Evolutionary conservation across 2,888 invertebrate species (phyloP), one percentile per base, ranked within the genome.

Genomic region (Chaetoderma sp.): DNA sequence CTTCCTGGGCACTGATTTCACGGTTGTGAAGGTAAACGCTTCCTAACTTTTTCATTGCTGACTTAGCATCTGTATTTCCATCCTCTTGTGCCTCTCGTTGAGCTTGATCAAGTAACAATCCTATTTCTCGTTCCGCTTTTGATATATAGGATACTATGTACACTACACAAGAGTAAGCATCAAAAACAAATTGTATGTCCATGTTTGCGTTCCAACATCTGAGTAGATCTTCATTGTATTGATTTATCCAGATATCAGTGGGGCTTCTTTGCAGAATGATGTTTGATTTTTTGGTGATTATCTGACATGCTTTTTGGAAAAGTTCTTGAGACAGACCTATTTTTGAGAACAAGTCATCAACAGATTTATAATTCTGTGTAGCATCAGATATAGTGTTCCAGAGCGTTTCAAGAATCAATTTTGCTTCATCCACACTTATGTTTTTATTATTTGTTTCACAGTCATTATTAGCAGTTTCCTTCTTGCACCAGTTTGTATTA

Each of bases 121-220:
- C 63, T 52, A 36, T 72, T 68, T 21, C 64, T 28, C 33, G 47
- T 47, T 67, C 70, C 33, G 67, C 60, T 61, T 76, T 76, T 5
- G 70, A 69, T 21, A 76, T 72, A 57, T 74, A 73, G 5, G 73
- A 69, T 0, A 74, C 65, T 42, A 76, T 73, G 27, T 74, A 76
- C 8, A 70, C 59, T 18, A 72, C 70, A 68, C 76, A 76, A 16
- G 62, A 58, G 49, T 62, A 70, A 10, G 65, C 62, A 50, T 67
- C 67, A 23, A 61, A 45, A 16, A 68, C 60, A 54, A n/a, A n/a
- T n/a, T n/a, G n/a, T n/a, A n/a, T n/a, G n/a, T n/a, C n/a, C n/a
- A n/a, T n/a, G n/a, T n/a, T 49, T 3, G 57, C 73, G 63, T 68
- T 63, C 70, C 71, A 72, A 10, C 60, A 67, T 32, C 57, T 36